These are phyloP conservation scores for Phymatocera aterrima DNA, from an alignment of 2,888 invertebrate genomes.

Conservation along the genomic window DNA sequence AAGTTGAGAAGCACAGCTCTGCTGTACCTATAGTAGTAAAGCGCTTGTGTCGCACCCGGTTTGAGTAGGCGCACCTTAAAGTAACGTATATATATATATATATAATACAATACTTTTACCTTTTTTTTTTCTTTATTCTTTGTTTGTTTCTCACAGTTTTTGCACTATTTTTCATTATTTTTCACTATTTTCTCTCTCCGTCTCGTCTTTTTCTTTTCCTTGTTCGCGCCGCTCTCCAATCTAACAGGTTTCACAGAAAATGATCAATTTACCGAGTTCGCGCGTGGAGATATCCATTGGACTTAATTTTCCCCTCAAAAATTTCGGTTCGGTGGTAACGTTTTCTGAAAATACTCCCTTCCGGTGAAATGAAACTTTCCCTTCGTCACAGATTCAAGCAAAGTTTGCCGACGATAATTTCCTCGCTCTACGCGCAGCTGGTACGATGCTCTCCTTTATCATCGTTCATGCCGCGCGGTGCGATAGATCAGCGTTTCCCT, in stretches of 20 bases:
- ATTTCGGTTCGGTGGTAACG: background rate
- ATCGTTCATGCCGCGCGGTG: background rate
- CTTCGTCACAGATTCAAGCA: background rate
- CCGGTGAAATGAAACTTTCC: background rate
- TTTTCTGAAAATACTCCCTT: background rate
- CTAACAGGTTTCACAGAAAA: background rate
- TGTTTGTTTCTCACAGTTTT: too few relatives aligned
- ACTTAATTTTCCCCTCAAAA: background rate
- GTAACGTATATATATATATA: conserved; percentile 52
- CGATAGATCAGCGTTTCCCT: background rate
- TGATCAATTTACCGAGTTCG: too few relatives aligned
- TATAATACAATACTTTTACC: conserved; percentile 1
- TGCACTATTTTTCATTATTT: background rate
- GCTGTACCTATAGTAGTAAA: conserved; percentile 66
- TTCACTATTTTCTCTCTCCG: background rate
- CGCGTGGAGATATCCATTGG: background rate
- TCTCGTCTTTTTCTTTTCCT: background rate
- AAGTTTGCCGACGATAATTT: background rate
- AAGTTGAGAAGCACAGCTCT: conserved; percentile 68
- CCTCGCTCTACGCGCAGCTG: background rate
- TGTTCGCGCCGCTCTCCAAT: background rate
- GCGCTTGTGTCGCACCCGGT: conserved; percentile 65
- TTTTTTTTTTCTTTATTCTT: background rate
- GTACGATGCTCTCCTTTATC: background rate
- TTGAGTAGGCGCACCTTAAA: conserved; percentile 66